These are phyloP conservation scores for Paguma larvata DNA, from an alignment of 2,797 vertebrate genomes.

Conservation along the genomic window DNA sequence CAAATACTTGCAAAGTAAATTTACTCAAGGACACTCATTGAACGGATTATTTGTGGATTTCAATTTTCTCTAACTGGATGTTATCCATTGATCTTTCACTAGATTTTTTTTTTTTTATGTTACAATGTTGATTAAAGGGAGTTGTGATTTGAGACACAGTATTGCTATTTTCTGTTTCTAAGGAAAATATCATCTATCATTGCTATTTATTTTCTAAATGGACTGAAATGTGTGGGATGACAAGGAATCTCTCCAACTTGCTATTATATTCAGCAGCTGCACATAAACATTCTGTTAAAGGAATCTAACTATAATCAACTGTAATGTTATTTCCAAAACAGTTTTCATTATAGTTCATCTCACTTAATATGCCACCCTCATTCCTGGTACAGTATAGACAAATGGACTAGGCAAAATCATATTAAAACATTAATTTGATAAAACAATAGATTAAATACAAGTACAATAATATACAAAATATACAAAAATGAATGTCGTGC, in stretches of 20 bases:
- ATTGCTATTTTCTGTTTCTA: conserved; percentile 43
- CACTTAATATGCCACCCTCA: background rate
- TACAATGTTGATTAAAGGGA: conserved; percentile 61
- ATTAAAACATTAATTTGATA: background rate
- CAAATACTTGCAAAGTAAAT: conserved; percentile 54
- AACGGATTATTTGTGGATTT: conserved; percentile 57
- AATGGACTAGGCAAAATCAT: background rate
- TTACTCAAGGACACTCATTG: background rate
- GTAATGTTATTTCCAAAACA: conserved; percentile 63
- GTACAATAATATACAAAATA: background rate
- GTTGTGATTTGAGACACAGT: conserved; percentile 40
- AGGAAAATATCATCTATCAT: conserved; percentile 48
- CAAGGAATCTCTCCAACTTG: conserved; percentile 31
- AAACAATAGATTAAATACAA: background rate
- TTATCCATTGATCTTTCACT: conserved; percentile 53
- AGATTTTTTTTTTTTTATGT: background rate
- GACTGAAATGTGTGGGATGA: conserved; percentile 27
- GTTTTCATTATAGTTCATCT: background rate
- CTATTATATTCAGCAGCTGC: conserved; percentile 37
- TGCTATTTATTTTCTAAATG: conserved; percentile 61
- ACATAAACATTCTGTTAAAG: conserved; percentile 57
- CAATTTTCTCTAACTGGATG: conserved; percentile 56
- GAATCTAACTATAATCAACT: conserved; percentile 35
- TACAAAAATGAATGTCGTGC: background rate
- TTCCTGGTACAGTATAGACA: background rate